Conservation (phyloP, 2,797 vertebrate genomes). For the Manis javanica region DNA sequence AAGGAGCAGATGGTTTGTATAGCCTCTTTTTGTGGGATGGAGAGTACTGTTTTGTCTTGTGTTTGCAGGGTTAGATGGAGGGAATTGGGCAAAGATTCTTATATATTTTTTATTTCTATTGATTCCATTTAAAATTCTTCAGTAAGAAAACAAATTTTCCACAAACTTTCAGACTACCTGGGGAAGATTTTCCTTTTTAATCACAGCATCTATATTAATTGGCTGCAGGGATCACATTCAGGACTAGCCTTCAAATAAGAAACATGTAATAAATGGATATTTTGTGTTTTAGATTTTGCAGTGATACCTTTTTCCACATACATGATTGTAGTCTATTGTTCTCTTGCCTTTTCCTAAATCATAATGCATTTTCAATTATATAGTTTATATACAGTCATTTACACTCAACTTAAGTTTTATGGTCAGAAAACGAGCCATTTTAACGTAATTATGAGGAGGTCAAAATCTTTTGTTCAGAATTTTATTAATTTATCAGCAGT, state of each 20-base stretch:
- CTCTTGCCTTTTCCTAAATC: neutral
- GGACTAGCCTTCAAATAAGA: neutral
- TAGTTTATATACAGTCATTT: neutral
- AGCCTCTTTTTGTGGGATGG: neutral
- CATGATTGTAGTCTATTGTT: neutral
- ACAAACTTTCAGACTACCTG: neutral
- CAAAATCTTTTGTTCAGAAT: neutral
- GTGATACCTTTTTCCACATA: neutral
- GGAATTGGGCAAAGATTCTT: neutral
- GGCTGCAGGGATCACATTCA: neutral
- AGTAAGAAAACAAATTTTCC: constrained; percentile 22
- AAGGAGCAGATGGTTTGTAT: neutral
- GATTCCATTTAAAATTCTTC: constrained; percentile 19
- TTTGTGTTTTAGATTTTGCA: constrained; percentile 35
- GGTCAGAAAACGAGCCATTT: neutral
- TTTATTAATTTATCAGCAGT: neutral
- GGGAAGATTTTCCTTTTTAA: neutral
- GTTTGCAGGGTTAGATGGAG: neutral
- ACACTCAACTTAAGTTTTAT: neutral
- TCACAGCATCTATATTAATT: neutral
- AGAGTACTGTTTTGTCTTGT: neutral
- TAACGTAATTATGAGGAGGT: neutral
- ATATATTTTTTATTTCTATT: neutral
- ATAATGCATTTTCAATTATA: neutral
- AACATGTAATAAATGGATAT: neutral